These are phyloP conservation scores for Ashinkailepas kermadecensis DNA, from an alignment of 2,888 invertebrate genomes.

Conservation along the genomic window DNA sequence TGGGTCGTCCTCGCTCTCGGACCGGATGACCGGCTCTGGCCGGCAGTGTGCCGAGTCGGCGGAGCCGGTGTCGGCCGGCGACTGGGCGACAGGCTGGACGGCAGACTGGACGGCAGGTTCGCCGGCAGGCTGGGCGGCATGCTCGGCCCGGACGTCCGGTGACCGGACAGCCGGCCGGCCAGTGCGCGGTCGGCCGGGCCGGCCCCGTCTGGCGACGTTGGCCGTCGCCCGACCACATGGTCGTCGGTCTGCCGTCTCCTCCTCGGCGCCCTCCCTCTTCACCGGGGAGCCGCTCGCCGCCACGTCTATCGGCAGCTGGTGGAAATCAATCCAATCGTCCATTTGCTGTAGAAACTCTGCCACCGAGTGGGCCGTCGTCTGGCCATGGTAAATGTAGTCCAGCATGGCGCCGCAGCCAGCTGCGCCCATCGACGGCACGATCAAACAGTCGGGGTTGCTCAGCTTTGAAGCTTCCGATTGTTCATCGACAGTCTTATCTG, in stretches of 20 bases:
- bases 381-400: neutral
- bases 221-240: no score
- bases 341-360: neutral
- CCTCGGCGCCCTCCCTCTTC: neutral
- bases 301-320: neutral
- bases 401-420: neutral
- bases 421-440: neutral
- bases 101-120: neutral
- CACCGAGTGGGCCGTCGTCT: neutral
- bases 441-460: neutral
- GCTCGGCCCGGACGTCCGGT: no score
- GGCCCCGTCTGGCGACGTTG: no score
- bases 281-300: no score
- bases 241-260: neutral
- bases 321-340: neutral
- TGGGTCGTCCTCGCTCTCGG: neutral
- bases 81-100: neutral
- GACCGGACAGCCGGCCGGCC: no score
- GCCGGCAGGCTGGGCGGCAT: neutral
- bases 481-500: no score
- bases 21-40: neutral
- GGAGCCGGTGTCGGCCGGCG: neutral
- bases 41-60: neutral
- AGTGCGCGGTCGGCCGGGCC: no score
- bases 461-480: neutral